phyloP scores from a whole-genome alignment of 2,888 invertebrate species.

The Torymus texanus region DNA sequence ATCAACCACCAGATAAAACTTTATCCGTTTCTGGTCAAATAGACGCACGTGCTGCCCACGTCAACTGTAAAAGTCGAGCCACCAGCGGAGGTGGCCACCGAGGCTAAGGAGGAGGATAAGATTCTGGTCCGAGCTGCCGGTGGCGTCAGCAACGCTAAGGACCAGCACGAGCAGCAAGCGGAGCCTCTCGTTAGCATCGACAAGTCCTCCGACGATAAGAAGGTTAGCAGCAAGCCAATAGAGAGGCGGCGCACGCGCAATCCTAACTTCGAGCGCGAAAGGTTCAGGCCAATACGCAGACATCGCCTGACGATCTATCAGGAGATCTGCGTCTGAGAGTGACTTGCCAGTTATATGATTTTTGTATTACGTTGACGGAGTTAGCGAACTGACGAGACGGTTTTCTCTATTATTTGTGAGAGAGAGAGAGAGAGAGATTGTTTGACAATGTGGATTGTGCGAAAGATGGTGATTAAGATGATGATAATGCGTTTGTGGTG shows the following conservation, averaged over 20 bases:
- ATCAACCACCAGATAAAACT: too few relatives aligned
- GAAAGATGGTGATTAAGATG: too few relatives aligned
- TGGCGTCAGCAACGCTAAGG: not conserved
- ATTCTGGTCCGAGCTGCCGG: not conserved
- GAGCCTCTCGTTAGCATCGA: constrained; percentile 59
- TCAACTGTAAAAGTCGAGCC: not conserved
- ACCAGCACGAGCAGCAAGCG: constrained; percentile 3
- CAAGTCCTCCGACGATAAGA: constrained; percentile 64
- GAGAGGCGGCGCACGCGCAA: constrained; percentile 56
- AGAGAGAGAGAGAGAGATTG: too few relatives aligned
- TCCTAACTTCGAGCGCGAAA: constrained; percentile 60
- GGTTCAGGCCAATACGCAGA: constrained; percentile 57
- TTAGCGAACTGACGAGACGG: too few relatives aligned
- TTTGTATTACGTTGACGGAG: not conserved
- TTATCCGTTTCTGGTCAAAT: too few relatives aligned
- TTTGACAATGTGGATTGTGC: too few relatives aligned
- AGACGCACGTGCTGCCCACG: too few relatives aligned
- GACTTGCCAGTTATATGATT: constrained; percentile 21
- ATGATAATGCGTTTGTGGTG: too few relatives aligned
- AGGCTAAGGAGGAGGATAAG: constrained; percentile 59
- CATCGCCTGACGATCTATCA: constrained; percentile 66
- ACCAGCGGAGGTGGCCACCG: constrained; percentile 58
- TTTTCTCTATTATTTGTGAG: too few relatives aligned
- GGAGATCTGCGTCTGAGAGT: constrained; percentile 67
- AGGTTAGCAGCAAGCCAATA: constrained; percentile 65